Conservation (phyloP, 2,113 vertebrate species). For the Nothobranchius furzeri region DNA sequence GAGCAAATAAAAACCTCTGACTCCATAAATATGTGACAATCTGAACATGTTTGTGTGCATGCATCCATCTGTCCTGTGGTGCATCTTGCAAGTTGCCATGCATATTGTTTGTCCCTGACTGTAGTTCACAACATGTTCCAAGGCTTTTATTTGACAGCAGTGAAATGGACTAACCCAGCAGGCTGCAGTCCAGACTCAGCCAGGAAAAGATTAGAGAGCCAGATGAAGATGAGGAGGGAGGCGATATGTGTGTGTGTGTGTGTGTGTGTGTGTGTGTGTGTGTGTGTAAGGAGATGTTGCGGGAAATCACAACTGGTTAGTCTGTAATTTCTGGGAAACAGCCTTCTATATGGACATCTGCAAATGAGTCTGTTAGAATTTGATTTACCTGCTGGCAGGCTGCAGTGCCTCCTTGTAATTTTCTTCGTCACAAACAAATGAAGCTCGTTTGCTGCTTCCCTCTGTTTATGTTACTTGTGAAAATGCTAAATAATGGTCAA, state of each 20-base stretch:
- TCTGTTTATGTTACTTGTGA: conserved; percentile 17
- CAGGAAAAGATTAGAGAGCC: conserved; percentile 48
- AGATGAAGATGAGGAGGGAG: conserved; percentile 43
- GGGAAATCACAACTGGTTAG: conserved; percentile 37
- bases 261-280: background rate
- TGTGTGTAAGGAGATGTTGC: conserved; percentile 32
- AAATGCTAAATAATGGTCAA: conserved; percentile 6
- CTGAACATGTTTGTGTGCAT: conserved; percentile 19
- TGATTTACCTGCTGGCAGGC: conserved; percentile 38
- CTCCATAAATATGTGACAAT: conserved; percentile 30
- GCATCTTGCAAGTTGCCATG: conserved; percentile 49
- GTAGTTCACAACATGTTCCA: conserved; percentile 47
- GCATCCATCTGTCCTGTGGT: conserved; percentile 51
- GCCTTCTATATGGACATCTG: conserved; percentile 28
- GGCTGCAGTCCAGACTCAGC: conserved; percentile 49
- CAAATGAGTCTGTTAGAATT: conserved; percentile 28
- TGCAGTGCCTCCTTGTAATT: conserved; percentile 28
- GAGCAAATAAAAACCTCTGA: conserved; percentile 24
- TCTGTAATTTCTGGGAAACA: conserved; percentile 55
- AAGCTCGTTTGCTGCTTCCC: conserved; percentile 23
- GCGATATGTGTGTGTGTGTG: conserved; percentile 13
- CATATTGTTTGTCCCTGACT: conserved; percentile 55
- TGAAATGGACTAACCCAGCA: conserved; percentile 50
- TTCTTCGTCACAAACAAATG: conserved; percentile 39
- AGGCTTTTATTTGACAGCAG: conserved; percentile 50